phyloP scores from a whole-genome alignment of 2,888 invertebrate species.

The Dryobotodes eremita region DNA sequence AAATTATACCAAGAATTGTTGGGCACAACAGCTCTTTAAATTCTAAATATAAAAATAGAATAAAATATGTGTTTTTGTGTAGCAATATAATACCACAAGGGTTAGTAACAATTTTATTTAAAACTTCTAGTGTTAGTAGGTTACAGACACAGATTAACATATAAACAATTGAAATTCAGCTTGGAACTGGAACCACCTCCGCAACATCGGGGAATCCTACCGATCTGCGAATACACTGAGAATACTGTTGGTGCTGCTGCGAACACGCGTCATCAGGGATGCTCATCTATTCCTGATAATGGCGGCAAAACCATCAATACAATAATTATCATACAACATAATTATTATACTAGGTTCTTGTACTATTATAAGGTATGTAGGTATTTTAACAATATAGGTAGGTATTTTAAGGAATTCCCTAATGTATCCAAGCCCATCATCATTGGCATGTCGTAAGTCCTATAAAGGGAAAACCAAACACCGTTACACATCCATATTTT shows the following conservation, averaged over 20 bases:
- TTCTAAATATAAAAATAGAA: too few species aligned
- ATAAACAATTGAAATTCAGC: too few species aligned
- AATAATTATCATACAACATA: neutral
- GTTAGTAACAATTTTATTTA: neutral
- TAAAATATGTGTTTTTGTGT: too few species aligned
- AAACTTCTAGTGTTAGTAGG: neutral
- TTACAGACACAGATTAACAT: neutral
- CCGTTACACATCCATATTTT: neutral
- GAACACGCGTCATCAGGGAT: neutral
- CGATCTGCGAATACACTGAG: neutral
- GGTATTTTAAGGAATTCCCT: neutral
- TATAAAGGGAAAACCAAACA: neutral
- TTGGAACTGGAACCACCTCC: too few species aligned
- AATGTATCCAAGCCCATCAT: neutral
- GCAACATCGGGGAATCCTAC: neutral
- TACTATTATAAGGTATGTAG: neutral
- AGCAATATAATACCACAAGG: too few species aligned
- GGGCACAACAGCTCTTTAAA: too few species aligned
- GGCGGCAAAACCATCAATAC: neutral
- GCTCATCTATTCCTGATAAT: neutral
- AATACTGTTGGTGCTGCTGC: neutral
- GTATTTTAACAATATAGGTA: neutral
- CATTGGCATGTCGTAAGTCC: neutral
- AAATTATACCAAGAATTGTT: too few species aligned
- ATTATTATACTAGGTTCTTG: neutral